Base-by-base conservation (phyloP, 2,113 vertebrate genomes). In the Scomber colias region DNA sequence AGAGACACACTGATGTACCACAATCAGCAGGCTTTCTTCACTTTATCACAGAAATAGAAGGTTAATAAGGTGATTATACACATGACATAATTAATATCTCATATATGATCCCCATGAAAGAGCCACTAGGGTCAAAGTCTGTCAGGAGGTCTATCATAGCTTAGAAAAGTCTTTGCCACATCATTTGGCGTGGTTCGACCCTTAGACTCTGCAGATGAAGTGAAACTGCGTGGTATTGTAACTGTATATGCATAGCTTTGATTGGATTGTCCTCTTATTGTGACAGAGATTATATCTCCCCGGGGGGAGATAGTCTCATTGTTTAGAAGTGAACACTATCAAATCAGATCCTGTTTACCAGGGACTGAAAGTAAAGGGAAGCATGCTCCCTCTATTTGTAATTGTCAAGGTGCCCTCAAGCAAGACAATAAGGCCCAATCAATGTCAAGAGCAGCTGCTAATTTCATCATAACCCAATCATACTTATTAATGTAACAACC, bases 161-260 rank as follows among this genome's bases (percentile, higher is more conserved):
- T 49, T 19, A 40, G 54, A 46, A 2, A 12, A 44, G 24, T 21
- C 17, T 24, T 13, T 82, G 85, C 90, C 90, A 87, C 67, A 68
- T 92, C 90, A 86, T 72, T 71, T 35, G 44, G 3, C 40, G 7
- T 70, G 66, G 15, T 76, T 49, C 92, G 90, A 93, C 89, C 91
- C 67, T 93, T 91, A 86, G 88, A 93, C 94, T 82, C 75, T 79
- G 27, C 35, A 56, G 30, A 74, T 54, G 50, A 61, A 40, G n/a
- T 45, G 8, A 27, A 64, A 19, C 12, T 31, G 8, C 27, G 3
- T 30, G 46, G 63, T 54, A 3, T 6, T 44, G n/a, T 57, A 19
- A 17, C 51, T 11, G 0, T 49, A 13, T 24, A 54, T 35, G 5
- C 13, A n/a, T 14, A 11, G 4, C 11, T 3, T 44, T 55, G 15